Evolutionary conservation across 2,113 vertebrate genomes (phyloP), one percentile per base, ranked within the genome.

Genomic region (Thamnaconus septentrionalis): DNA sequence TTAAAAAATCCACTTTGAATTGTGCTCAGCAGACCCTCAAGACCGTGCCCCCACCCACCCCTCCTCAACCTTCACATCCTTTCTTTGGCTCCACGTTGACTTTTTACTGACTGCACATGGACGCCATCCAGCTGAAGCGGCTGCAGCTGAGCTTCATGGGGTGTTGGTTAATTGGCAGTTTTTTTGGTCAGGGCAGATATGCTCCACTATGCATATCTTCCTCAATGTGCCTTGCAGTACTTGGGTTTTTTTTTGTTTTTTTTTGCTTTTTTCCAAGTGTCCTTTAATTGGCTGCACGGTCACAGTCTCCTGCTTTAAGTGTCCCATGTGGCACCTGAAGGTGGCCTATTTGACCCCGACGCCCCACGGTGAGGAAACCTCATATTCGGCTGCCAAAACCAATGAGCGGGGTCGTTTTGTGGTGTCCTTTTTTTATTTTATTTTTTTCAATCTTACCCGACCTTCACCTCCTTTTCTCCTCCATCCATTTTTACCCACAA

Each of bases 121-220:
- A 83, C 77, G 63, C 69, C 42, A 61, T 76, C 76, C 80, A 78
- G 70, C 63, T 55, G 72, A 73, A 67, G 40, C 59, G 12, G 67
- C 80, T 73, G 61, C 82, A 78, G 73, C 79, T 73, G 73, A 87
- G 80, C 83, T 85, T 84, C 82, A 86, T 71, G 83, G 81, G 81
- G 87, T 82, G 80, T 76, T 82, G 48, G 72, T 79, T 90, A 89
- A 89, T 90, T 88, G 86, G 83, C 79, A 73, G 81, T 68, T 82
- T 31, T 31, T 77, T 85, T 63, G 76, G 66, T 82, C 74, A 81
- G 76, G 60, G 70, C 81, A 80, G 89, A 83, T 87, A 82, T 78
- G 89, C 89, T 90, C 57, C 79, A 80, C 83, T 80, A 86, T 85
- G 89, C 89, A 66, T 85, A 75, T 86, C 87, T 83, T 81, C 75